These are phyloP conservation scores for Tyto alba DNA, from an alignment of 2,113 vertebrate genomes.

Conservation along the genomic window DNA sequence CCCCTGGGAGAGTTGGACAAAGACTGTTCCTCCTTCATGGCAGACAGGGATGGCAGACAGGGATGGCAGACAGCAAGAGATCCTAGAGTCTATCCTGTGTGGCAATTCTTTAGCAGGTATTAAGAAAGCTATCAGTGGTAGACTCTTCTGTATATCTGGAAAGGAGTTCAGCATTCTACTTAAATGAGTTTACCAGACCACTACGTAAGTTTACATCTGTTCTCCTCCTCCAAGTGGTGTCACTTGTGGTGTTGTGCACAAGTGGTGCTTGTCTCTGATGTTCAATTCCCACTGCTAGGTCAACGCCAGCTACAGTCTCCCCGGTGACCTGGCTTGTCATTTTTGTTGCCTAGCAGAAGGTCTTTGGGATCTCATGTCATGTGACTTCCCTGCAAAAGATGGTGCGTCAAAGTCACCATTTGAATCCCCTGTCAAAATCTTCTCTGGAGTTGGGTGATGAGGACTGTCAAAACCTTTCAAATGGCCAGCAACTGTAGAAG, in stretches of 20 bases:
- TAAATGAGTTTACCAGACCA: background rate
- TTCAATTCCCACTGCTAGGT: background rate
- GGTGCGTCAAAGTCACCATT: background rate
- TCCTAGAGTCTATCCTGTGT: no score
- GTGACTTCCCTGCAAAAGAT: background rate
- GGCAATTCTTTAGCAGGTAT: background rate
- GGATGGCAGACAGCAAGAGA: no score
- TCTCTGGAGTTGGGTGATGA: background rate
- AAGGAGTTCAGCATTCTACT: background rate
- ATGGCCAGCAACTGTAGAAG: background rate
- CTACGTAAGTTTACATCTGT: background rate
- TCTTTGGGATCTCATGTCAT: background rate
- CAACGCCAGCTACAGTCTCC: background rate
- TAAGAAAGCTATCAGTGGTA: no score
- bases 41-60: no score
- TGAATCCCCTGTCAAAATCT: background rate
- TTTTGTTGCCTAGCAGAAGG: background rate
- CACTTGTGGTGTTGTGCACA: no score
- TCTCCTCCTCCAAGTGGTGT: background rate
- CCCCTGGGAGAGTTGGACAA: no score
- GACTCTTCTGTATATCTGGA: background rate
- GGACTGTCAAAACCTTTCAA: background rate
- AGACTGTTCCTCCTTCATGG: no score
- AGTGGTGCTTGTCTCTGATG: background rate
- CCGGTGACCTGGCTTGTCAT: background rate